Conservation (phyloP, 2,113 vertebrate genomes). For the Plestiodon gilberti region DNA sequence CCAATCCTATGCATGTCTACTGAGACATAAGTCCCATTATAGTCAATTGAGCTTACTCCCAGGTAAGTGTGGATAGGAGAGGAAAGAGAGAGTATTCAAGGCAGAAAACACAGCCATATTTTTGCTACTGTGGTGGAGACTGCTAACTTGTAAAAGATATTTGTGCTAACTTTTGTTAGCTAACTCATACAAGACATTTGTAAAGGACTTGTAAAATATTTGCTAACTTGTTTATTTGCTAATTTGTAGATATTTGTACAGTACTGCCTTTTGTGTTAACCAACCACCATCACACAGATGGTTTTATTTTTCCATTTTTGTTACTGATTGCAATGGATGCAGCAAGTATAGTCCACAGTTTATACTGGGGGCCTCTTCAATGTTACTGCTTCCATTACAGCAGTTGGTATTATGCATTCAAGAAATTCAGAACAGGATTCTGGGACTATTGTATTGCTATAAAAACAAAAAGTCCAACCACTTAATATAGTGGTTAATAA, state of each 20-base stretch:
- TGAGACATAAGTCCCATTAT: too few species aligned
- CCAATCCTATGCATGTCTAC: too few species aligned
- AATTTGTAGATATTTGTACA: too few species aligned
- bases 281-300: slow-evolving; percentile 54
- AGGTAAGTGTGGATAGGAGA: too few species aligned
- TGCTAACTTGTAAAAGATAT: not conserved
- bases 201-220: too few species aligned
- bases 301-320: slow-evolving; percentile 35
- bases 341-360: slow-evolving; percentile 24
- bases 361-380: not conserved
- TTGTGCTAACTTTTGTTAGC: too few species aligned
- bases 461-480: not conserved
- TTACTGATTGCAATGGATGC: slow-evolving; percentile 7
- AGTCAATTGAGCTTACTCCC: too few species aligned
- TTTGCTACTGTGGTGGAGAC: not conserved
- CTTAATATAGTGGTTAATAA: too few species aligned
- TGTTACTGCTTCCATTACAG: not conserved
- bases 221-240: too few species aligned
- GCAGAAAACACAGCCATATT: not conserved
- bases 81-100: too few species aligned
- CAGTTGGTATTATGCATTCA: not conserved
- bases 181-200: too few species aligned
- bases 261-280: not conserved
- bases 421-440: not conserved
- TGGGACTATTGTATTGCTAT: not conserved